phyloP scores from a whole-genome alignment of 2,888 invertebrate genomes.

The Rosalia funebris region DNA sequence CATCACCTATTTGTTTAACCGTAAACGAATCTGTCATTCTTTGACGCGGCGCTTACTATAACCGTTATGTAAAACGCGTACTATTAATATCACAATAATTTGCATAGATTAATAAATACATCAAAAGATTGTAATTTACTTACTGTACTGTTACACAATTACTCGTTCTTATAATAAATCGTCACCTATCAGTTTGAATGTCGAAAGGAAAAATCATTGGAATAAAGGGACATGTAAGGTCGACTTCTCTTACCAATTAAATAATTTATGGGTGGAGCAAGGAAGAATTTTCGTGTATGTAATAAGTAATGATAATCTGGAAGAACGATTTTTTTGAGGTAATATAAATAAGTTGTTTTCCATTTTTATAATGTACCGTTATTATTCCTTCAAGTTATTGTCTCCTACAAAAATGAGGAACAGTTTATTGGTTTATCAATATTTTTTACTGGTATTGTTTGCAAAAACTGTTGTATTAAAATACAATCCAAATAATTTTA shows the following conservation, averaged over 20 bases:
- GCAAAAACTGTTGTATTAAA: too few relatives aligned
- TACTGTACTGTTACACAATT: constrained; percentile 9
- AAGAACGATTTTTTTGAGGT: too few relatives aligned
- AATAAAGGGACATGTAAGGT: constrained; percentile 6
- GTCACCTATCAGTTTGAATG: neutral
- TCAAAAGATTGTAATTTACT: neutral
- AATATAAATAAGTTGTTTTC: too few relatives aligned
- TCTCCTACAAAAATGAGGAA: too few relatives aligned
- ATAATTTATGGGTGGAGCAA: neutral
- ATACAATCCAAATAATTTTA: too few relatives aligned
- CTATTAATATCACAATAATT: constrained; percentile 3
- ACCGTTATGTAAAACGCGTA: neutral
- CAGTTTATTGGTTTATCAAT: too few relatives aligned
- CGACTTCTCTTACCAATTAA: constrained; percentile 11
- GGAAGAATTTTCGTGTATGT: neutral
- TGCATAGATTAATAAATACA: neutral
- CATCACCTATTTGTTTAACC: too few relatives aligned
- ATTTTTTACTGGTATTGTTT: too few relatives aligned
- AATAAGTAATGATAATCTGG: neutral
- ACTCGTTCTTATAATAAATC: neutral
- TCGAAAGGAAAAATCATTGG: neutral
- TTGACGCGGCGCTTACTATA: neutral
- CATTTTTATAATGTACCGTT: too few relatives aligned
- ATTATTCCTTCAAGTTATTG: neutral
- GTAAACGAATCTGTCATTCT: too few relatives aligned